Percentiles rank a stretch among this genome's conserved stretches.
Conservation (phyloP, 2,888 invertebrate genomes). For the Thumatha senex region DNA sequence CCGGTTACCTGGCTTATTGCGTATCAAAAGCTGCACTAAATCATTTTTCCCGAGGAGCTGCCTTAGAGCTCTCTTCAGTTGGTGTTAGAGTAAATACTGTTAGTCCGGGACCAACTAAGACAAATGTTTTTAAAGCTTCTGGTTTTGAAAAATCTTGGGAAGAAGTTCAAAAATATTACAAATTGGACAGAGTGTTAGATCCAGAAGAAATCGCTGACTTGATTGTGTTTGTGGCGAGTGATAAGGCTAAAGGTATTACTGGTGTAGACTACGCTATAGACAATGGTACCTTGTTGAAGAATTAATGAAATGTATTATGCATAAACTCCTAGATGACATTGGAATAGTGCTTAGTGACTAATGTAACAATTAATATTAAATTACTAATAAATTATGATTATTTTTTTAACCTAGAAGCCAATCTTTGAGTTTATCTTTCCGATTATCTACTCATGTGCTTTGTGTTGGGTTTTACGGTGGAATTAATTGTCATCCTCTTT, state of each 20-base stretch:
- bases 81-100: conserved; percentile 25
- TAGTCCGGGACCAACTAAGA: conserved; percentile 19
- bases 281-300: conserved; percentile 24
- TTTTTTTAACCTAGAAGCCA: too few relatives aligned
- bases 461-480: too few relatives aligned
- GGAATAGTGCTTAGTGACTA: too few relatives aligned
- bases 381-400: too few relatives aligned
- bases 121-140: conserved; percentile 6
- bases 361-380: too few relatives aligned
- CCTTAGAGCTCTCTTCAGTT: conserved; percentile 10
- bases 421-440: too few relatives aligned
- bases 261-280: conserved; percentile 31
- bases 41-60: conserved; percentile 14
- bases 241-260: conserved; percentile 42
- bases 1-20: not conserved
- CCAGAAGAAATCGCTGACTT: conserved; percentile 42
- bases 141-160: conserved; percentile 4
- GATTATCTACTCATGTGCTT: too few relatives aligned
- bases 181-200: conserved; percentile 43
- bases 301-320: not conserved
- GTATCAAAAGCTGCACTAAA: conserved; percentile 24
- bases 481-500: too few relatives aligned
- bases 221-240: conserved; percentile 41
- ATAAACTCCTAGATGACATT: too few relatives aligned
- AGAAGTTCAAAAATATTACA: not conserved